Base-by-base conservation (phyloP, 2,888 invertebrate genomes). In the Cephonodes hylas region DNA sequence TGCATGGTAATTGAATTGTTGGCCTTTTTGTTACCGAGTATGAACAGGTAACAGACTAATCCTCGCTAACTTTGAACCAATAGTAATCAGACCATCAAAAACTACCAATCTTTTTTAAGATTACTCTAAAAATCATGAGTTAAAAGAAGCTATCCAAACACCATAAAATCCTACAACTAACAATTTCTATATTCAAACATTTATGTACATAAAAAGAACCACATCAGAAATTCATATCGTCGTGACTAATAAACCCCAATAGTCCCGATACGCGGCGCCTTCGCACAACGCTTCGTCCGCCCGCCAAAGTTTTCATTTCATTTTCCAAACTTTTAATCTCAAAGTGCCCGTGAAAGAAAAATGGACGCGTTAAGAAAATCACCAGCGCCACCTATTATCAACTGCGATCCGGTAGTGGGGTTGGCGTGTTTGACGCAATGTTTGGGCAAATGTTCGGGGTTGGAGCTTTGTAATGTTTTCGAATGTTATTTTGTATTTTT, bases 321-420 rank as follows among this genome's bases (percentile, higher is more conserved):
- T 89, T 88, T 89, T 86, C 84, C 84, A 88, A 91, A 91, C 89
- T 91, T 91, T 91, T 91, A 91, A 92, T 92, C 91, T 91, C 89
- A 88, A 91, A 92, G 91, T 91, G 88, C 88, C 91, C 90, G 91
- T 92, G 91, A 88, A 89, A 89, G 91, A 91, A 91, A 89, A 90
- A 91, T 88, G 88, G 85, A 58, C 77, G 86, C 87, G 85, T 86
- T 87, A 85, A 85, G 85, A 83, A 89, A 90, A 91, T 92, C 89
- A 88, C 88, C 89, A 88, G 82, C 86, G 86, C 87, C 86, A 88
- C 91, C 91, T 91, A 89, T 91, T 90, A 91, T 90, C 89, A 57
- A 61, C 53, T 60, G 46, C 53, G 3, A 23, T 53, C 42, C 42
- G 53, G 48, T 60, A 38, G 38, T 20, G 25, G 23, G 31, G 46